phyloP scores from a whole-genome alignment of 2,888 invertebrate species.

The Thera obeliscata region DNA sequence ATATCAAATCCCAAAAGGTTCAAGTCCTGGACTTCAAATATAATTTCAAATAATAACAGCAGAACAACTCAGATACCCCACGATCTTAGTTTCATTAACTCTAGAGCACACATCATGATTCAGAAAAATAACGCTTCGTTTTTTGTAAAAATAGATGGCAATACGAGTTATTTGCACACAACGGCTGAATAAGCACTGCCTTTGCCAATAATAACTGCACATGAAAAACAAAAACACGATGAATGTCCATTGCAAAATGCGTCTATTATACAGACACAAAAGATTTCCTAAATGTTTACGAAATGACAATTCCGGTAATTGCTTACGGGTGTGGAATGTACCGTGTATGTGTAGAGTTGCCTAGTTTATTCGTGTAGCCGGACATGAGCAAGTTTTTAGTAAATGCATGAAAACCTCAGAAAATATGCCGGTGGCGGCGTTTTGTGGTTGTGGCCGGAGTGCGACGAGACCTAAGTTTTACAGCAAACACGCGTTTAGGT shows the following conservation, averaged over 20 bases:
- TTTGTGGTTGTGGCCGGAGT: too few relatives aligned
- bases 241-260: constrained; percentile 28
- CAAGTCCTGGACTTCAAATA: too few relatives aligned
- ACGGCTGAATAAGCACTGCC: constrained; percentile 48
- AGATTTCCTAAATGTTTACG: constrained; percentile 57
- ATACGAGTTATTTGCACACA: neutral
- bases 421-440: neutral
- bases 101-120: too few relatives aligned
- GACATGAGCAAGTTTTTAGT: neutral
- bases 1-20: too few relatives aligned
- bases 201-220: constrained; percentile 48
- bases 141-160: neutral
- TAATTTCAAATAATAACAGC: too few relatives aligned
- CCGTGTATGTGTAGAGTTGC: constrained; percentile 33
- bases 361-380: neutral
- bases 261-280: constrained; percentile 46
- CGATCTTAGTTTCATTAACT: too few relatives aligned
- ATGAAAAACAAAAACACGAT: constrained; percentile 42
- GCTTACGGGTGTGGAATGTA: constrained; percentile 60
- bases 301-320: constrained; percentile 61
- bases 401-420: too few relatives aligned
- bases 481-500: too few relatives aligned
- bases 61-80: too few relatives aligned
- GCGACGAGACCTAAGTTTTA: too few relatives aligned
- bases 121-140: neutral